Evolutionary conservation across 2,113 vertebrate species (phyloP), one percentile per base, ranked within the genome.

Genomic region (Misgurnus mizolepis): DNA sequence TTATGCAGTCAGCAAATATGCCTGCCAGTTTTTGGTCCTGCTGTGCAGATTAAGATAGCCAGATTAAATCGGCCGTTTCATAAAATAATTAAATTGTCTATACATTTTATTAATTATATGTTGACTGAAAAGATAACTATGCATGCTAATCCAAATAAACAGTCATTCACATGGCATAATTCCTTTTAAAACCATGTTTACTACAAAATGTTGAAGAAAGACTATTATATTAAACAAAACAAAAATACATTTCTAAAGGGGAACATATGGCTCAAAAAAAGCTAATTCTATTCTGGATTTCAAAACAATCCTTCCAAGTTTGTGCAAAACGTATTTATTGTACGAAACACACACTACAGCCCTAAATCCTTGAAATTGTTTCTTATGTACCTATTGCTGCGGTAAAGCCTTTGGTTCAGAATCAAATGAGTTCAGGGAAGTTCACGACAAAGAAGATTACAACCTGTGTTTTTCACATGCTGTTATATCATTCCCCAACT

Each of bases 401-500:
- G 12, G 34, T 65, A 34, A 72, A 80, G 60, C 68, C 60, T 65
- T 62, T 62, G 22, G 60, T 43, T 82, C 5, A 76, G 5, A 70
- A 34, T 17, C 66, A 74, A 64, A 45, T 6, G 55, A 76, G 78
- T 76, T 80, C 40, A 84, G 2, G 17, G 43, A 17, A 55, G 81
- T 68, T 84, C 75, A 81, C 41, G 6, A 53, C 45, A 86, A 90
- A 89, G 81, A 80, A 82, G 85, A 82, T 89, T 85, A 86, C 14
- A 64, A 79, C 62, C 50, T 83, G 82, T 61, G 81, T 53, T 72
- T 34, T 2, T 78, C 76, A 67, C 87, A 88, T 79, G 84, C 77
- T 78, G 82, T 83, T 90, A 87, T 82, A 78, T 53, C 56, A 60
- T 65, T 15, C 41, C 68, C 77, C 80, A 83, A 81, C 41, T 40